Evolutionary conservation across 2,113 vertebrate species (phyloP).

Genomic region (Lophochroa leadbeateri): DNA sequence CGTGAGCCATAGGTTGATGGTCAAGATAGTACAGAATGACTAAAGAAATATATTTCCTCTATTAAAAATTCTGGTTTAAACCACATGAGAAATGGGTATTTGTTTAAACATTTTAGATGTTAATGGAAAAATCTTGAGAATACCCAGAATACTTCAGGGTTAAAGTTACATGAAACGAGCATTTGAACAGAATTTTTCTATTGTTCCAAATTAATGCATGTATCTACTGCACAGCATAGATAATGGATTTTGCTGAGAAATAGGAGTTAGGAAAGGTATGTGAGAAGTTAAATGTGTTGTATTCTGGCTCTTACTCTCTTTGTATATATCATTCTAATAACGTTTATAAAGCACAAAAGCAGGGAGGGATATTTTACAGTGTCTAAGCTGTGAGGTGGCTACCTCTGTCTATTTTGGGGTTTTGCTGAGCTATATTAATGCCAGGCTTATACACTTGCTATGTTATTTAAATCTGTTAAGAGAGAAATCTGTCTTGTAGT

Average conservation of each 20-base stretch:
- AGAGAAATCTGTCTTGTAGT: constrained; percentile 35
- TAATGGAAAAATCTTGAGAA: neutral
- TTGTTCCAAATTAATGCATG: neutral
- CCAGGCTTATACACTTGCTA: neutral
- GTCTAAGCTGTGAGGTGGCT: neutral
- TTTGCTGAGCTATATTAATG: constrained; percentile 34
- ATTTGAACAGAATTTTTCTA: neutral
- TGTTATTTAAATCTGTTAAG: constrained; percentile 47
- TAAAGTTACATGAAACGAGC: neutral
- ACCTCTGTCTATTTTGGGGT: neutral
- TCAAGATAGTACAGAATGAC: neutral
- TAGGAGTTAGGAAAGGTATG: neutral
- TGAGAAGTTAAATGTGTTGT: neutral
- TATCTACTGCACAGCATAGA: neutral
- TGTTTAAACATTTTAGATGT: neutral
- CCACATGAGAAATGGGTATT: neutral
- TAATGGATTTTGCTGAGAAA: neutral
- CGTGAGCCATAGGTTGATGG: neutral
- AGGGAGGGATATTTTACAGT: neutral
- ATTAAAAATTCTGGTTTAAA: neutral
- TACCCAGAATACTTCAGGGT: neutral
- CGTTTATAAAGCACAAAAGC: neutral
- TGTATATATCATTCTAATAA: neutral
- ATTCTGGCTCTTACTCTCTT: neutral
- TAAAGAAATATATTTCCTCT: neutral